Base-by-base conservation (phyloP, 2,888 invertebrate genomes). In the Parapristionchus giblindavisi region DNA sequence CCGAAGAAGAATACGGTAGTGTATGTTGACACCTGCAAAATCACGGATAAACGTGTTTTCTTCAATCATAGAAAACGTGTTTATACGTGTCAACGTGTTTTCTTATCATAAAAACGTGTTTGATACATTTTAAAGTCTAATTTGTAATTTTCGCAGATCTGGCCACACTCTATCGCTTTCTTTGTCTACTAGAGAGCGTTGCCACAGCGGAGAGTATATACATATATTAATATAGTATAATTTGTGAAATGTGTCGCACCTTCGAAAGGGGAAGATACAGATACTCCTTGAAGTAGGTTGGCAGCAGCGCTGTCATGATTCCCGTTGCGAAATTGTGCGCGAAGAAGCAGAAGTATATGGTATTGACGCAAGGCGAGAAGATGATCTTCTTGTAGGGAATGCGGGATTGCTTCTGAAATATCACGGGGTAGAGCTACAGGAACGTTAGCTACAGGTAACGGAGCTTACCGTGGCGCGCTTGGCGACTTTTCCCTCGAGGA, bases 251-350 rank as follows among this genome's bases (percentile, higher is more conserved):
- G 48, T 6, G 56, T 6, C 56, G 14, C 6, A 61, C 61, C 61
- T 61, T 29, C 5, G 8, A 6, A 11, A 61, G 34, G 14, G 34
- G 34, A 6, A 61, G 61, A 24, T 21, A 61, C 6, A 61, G 61
- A 61, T 61, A n/a, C n/a, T 61, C 61, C 61, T 61, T 61, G 61
- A 61, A 61, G 34, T 61, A 61, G n/a, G 8, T 61, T 14, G 61
- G 61, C 5, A 61, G 36, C 14, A 61, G 36, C 8, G 61, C 61
- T 6, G 36, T 17, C 32, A 61, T 61, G 11, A 61, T 27, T 29
- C 61, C 61, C 34, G 61, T 32, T 17, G 14, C 21, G 36, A 61
- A 61, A 24, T 61, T 61, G 61, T 61, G 6, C 8, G 61, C 27
- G 61, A 36, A 29, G 61, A 21, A 36, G 34, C 61, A 61, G 24